These are phyloP conservation scores for Cladopsammia gracilis DNA, from an alignment of 64 coral and sea anemone species.

Conservation along the genomic window DNA sequence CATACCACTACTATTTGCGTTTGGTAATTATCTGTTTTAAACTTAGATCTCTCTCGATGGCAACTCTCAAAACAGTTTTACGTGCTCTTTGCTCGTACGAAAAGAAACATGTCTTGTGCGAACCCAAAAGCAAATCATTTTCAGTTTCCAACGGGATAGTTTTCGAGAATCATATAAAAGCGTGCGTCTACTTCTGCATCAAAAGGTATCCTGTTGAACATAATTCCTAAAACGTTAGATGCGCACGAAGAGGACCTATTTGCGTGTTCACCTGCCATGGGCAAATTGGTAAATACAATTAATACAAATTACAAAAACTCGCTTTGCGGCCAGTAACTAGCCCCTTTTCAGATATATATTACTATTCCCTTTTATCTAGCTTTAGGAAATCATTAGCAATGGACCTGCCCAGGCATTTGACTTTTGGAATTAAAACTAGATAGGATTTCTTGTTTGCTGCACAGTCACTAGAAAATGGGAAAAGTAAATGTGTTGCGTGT, in stretches of 20 bases:
- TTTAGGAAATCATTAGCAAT: conserved; percentile 43
- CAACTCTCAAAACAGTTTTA: too few relatives aligned
- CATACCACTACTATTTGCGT: too few relatives aligned
- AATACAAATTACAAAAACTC: conserved; percentile 29
- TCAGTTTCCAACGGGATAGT: background rate
- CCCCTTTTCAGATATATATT: conserved; percentile 22
- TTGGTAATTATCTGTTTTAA: too few relatives aligned
- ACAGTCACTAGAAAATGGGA: too few relatives aligned
- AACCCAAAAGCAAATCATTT: conserved; percentile 4
- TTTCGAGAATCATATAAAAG: background rate
- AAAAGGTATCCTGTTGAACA: too few relatives aligned
- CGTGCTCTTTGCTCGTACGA: background rate
- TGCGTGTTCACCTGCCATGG: conserved; percentile 37
- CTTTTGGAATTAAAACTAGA: conserved; percentile 8
- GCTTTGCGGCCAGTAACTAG: conserved; percentile 13
- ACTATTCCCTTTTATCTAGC: conserved; percentile 41
- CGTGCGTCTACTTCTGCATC: too few relatives aligned
- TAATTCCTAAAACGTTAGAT: too few relatives aligned
- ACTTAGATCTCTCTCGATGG: too few relatives aligned
- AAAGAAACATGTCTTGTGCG: conserved; percentile 4
- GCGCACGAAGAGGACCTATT: conserved; percentile 14
- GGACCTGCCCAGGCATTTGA: conserved; percentile 10
- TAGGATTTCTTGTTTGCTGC: too few relatives aligned
- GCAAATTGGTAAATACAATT: conserved; percentile 42
- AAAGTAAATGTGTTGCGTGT: too few relatives aligned